Evolutionary conservation across 2,797 vertebrate species (phyloP).

Genomic region (Gadopsis marmoratus): DNA sequence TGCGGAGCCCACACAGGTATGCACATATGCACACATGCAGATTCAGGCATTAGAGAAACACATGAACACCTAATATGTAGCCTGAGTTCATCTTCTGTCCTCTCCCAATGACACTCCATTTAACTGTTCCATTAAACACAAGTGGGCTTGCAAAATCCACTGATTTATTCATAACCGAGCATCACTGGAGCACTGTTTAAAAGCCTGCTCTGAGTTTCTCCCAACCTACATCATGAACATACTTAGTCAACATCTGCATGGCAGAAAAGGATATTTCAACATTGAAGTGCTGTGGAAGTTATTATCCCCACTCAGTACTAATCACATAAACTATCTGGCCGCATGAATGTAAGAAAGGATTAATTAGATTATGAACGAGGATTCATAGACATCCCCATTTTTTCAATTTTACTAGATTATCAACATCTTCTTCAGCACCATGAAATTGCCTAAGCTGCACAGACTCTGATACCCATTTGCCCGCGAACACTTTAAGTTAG

Average conservation of each 20-base stretch:
- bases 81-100: slow-evolving; percentile 49
- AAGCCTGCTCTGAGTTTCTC: slow-evolving; percentile 30
- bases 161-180: slow-evolving; percentile 67
- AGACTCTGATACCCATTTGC: slow-evolving; percentile 53
- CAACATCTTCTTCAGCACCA: slow-evolving; percentile 48
- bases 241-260: slow-evolving; percentile 39
- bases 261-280: slow-evolving; percentile 43
- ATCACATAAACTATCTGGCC: slow-evolving; percentile 67
- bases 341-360: slow-evolving; percentile 58
- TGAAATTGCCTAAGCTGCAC: slow-evolving; percentile 59
- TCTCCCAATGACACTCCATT: slow-evolving; percentile 51
- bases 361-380: slow-evolving; percentile 56
- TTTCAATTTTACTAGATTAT: slow-evolving; percentile 76
- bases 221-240: slow-evolving; percentile 39
- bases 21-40: slow-evolving; percentile 14
- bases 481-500: slow-evolving; percentile 49
- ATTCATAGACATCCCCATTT: slow-evolving; percentile 56
- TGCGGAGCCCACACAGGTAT: slow-evolving; percentile 24
- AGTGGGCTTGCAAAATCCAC: slow-evolving; percentile 40
- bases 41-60: slow-evolving; percentile 39
- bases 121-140: slow-evolving; percentile 67
- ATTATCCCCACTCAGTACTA: slow-evolving; percentile 50
- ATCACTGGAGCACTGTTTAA: slow-evolving; percentile 47
- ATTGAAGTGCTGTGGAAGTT: slow-evolving; percentile 32
- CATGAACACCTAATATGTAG: slow-evolving; percentile 43